Evolutionary conservation across 2,888 invertebrate species (phyloP), one percentile per base, ranked within the genome.

Genomic region (Erpobdella octoculata): DNA sequence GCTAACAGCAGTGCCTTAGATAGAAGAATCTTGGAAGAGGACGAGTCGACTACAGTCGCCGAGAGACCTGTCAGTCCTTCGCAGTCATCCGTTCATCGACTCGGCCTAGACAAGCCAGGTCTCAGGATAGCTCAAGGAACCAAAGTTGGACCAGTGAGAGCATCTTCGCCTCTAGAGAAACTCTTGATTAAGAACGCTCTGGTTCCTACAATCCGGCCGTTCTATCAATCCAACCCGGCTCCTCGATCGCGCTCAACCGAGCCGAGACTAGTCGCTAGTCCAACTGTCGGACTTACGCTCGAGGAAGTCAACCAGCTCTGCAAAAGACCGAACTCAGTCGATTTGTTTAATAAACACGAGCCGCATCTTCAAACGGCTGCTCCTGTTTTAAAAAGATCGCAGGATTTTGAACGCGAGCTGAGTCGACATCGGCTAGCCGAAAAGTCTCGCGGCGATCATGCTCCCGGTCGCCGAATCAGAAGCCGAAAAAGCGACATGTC

Each of bases 241-340:
- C 69, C 37, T 48, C 66, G 69, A 31, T 62, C 59, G 2, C 31
- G 41, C 35, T 48, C 72, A 33, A 68, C 68, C 18, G 72, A 41
- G 28, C 58, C 53, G 33, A 12, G 36, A 21, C 18, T 65, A n/a
- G 73, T 65, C 35, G 66, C 21, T 64, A 73, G 21, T 53, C 72
- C 64, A 70, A 73, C 70, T 4, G 35, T 92, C 84, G 93, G 93
- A 0, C 85, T 94, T 15, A 93, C 93, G 0, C 91, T 93, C 37
- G 93, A 93, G 84, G 93, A 94, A 85, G 91, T 94, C 76, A 92
- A 93, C 82, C 86, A 93, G 80, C 87, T 93, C 1, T 86, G 93
- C 70, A 92, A 93, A 36, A 92, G 92, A 36, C 91, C 92, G 46
- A 93, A 93, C 81, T 86, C 95, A 76, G 92, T 93, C 2, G 92